Base-by-base conservation (phyloP, 2,113 vertebrate species). In the Anoplopoma fimbria region DNA sequence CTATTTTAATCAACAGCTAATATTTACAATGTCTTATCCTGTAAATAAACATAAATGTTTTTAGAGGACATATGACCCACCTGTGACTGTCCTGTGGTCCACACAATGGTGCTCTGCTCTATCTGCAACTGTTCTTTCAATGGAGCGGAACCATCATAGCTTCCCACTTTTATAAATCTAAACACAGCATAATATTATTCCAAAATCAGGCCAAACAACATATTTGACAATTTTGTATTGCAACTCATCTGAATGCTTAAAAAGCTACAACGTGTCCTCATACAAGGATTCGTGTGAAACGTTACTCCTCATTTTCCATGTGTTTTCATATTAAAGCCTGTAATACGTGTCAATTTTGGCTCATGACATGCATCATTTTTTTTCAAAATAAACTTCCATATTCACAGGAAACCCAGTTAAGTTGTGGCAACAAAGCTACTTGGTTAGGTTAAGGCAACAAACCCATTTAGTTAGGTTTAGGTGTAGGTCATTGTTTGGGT, bases 121-220 rank as follows among this genome's bases (percentile, higher is more conserved):
- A 96, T 87, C 40, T 83, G 74, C 42, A 96, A 71, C 40, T 94
- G 91, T 25, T 89, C 72, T 45, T 72, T 87, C 10, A n/a, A 17
- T 38, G 89, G 82, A 69, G 88, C 92, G 27, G 94, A 95, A 36
- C 93, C 94, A 83, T 96, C 94, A 88, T 94, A 96, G 62, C 83
- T 92, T 53, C 96, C 96, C 23, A 96, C 94, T 79, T 91, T 92
- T 19, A 91, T 53, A 73, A 93, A 92, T 75, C 92, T 92, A 49
- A 47, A 63, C 3, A 71, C 7, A 62, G 4, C 3, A 87, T 7
- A 1, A 58, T 53, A 73, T n/a, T 27, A 0, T 25, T 33, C 29
- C 2, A 25, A 78, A 53, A 23, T 57, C 9, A 58, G 19, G 29
- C 3, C 23, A 51, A 19, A 25, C 5, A 36, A 13, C 23, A 36